These are phyloP conservation scores for Neotoxoptera formosana DNA, from an alignment of 1,140 invertebrate species.

Conservation along the genomic window DNA sequence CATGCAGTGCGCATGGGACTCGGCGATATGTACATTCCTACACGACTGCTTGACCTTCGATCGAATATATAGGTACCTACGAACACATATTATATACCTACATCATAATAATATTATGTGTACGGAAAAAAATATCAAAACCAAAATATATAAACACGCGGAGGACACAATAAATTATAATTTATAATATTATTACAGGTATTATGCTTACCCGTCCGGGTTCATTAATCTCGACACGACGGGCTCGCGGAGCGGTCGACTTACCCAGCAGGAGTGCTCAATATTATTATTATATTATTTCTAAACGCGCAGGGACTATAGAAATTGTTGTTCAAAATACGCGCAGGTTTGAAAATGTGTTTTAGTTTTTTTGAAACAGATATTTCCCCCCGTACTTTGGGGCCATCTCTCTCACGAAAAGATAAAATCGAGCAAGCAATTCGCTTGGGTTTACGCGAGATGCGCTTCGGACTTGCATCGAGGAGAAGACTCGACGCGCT, in stretches of 20 bases:
- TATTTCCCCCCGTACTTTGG: background rate
- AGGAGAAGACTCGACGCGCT: background rate
- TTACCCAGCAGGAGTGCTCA: background rate
- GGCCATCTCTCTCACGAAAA: background rate
- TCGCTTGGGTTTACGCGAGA: no score
- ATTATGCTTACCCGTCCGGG: slow-evolving; percentile 23
- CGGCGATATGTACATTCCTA: slow-evolving; percentile 46
- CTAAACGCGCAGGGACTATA: background rate
- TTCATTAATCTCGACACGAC: slow-evolving; percentile 9
- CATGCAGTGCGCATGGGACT: background rate
- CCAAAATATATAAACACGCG: background rate
- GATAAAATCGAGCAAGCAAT: background rate
- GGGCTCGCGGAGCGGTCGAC: background rate
- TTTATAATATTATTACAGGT: background rate
- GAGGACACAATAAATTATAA: background rate
- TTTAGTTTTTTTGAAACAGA: background rate
- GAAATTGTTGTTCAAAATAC: background rate
- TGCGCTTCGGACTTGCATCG: background rate
- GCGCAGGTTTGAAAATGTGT: background rate
- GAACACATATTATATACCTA: background rate
- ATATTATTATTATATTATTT: background rate
- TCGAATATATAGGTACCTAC: background rate
- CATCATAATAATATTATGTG: background rate
- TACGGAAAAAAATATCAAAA: slow-evolving; percentile 3
- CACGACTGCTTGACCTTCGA: slow-evolving; percentile 48